Conservation (phyloP, 2,888 invertebrate species). For the Pegoplata infirma region DNA sequence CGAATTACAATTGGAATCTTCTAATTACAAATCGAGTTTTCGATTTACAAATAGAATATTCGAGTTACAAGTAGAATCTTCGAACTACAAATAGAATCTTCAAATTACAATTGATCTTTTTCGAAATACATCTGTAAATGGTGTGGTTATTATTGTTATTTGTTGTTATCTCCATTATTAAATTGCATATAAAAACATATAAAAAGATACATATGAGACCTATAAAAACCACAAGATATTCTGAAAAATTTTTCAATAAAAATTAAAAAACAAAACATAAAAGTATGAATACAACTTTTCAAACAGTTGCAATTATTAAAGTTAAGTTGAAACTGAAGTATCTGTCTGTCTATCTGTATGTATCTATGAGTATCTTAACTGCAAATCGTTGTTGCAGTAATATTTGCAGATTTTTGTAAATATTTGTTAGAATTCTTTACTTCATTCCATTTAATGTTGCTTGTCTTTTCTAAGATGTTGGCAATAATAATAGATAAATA, state of each 20-base stretch:
- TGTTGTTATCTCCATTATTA: constrained; percentile 25
- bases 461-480: too few species aligned
- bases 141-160: constrained; percentile 23
- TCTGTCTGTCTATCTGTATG: neutral
- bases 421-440: too few species aligned
- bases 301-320: neutral
- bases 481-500: constrained; percentile 24
- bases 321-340: neutral
- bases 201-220: constrained; percentile 50
- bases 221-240: constrained; percentile 56
- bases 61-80: too few species aligned
- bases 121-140: too few species aligned
- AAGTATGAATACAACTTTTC: neutral
- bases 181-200: constrained; percentile 49
- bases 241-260: constrained; percentile 12
- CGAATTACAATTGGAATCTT: too few species aligned
- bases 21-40: too few species aligned
- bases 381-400: neutral
- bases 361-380: neutral
- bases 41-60: too few species aligned
- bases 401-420: neutral
- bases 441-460: too few species aligned
- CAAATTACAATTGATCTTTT: too few species aligned
- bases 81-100: too few species aligned
- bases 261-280: too few species aligned